Evolutionary conservation across 2,797 vertebrate genomes (phyloP).

Genomic region (Danio tinwini): DNA sequence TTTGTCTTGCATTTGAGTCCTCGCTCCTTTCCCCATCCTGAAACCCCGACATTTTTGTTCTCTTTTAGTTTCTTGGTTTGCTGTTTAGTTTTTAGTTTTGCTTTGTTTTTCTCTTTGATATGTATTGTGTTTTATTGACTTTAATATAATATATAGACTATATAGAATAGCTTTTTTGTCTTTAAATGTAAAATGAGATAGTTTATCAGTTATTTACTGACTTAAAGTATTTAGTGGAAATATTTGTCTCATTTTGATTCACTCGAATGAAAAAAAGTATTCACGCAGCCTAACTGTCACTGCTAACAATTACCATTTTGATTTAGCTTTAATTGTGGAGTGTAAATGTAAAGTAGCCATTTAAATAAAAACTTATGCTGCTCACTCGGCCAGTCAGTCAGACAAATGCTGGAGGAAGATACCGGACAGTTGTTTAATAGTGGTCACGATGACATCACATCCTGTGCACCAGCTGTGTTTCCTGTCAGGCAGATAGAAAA

Average conservation of each 20-base stretch:
- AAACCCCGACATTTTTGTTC: too few relatives aligned
- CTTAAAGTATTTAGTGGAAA: background rate
- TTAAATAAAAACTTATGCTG: background rate
- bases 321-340: background rate
- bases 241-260: background rate
- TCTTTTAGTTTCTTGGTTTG: too few relatives aligned
- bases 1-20: too few relatives aligned
- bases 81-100: too few relatives aligned
- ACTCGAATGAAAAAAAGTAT: background rate
- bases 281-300: background rate
- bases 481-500: conserved; percentile 34
- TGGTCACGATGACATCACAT: conserved; percentile 45
- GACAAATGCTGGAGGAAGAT: background rate
- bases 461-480: conserved; percentile 53
- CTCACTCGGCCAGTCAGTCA: background rate
- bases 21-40: too few relatives aligned
- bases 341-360: background rate
- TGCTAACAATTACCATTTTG: background rate
- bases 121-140: too few relatives aligned
- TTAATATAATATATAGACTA: too few relatives aligned
- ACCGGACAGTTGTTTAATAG: conserved; percentile 43
- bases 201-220: too few relatives aligned
- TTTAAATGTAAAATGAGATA: too few relatives aligned
- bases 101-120: too few relatives aligned
- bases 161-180: too few relatives aligned